Evolutionary conservation across 2,113 vertebrate genomes (phyloP).

Genomic region (Crotalus helleri): DNA sequence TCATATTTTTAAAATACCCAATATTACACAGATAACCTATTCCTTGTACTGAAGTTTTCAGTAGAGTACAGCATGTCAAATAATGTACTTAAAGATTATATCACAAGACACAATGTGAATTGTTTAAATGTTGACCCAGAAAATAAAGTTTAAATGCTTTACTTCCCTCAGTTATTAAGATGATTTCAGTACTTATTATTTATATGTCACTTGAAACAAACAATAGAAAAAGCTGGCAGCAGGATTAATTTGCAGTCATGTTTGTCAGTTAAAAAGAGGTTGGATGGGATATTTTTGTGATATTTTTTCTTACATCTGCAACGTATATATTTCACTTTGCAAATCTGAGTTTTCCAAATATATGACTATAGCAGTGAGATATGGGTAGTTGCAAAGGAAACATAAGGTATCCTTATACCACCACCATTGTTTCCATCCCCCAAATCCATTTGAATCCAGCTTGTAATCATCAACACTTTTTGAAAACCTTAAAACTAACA

Average conservation of each 20-base stretch:
- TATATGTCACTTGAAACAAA: not conserved
- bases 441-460: not conserved
- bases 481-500: not conserved
- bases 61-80: not conserved
- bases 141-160: not conserved
- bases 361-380: not conserved
- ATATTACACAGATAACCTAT: not conserved
- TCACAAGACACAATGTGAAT: not conserved
- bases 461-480: not conserved
- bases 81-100: not conserved
- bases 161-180: not conserved
- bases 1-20: not conserved
- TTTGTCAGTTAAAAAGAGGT: not conserved
- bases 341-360: not conserved
- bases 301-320: not conserved
- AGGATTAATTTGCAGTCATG: not conserved
- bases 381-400: not conserved
- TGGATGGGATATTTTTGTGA: not conserved
- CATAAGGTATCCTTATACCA: not conserved
- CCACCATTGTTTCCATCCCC: not conserved
- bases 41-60: not conserved
- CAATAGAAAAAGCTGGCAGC: not conserved
- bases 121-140: conserved; percentile 24
- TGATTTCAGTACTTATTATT: not conserved
- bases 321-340: not conserved